Evolutionary conservation across 2,888 invertebrate genomes (phyloP).

Genomic region (Empis livida): DNA sequence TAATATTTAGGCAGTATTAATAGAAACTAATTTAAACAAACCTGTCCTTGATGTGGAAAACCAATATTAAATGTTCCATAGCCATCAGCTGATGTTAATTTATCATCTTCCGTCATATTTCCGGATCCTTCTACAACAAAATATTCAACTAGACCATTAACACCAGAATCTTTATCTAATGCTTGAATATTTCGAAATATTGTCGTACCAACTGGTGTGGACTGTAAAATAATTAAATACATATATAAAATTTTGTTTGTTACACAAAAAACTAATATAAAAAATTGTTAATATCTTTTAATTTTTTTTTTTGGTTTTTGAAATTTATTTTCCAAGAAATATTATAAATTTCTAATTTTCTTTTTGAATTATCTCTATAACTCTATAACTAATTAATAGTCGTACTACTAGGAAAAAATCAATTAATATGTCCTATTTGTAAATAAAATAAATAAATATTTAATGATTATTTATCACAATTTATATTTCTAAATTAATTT

Average conservation of each 20-base stretch:
- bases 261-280: too few relatives aligned
- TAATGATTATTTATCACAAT: background rate
- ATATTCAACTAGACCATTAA: constrained; percentile 79
- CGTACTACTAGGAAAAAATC: too few relatives aligned
- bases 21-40: constrained; percentile 15
- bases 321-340: too few relatives aligned
- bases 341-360: too few relatives aligned
- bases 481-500: background rate
- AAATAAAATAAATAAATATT: background rate
- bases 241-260: too few relatives aligned
- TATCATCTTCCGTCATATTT: constrained; percentile 40
- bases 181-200: constrained; percentile 72
- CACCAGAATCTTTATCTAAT: constrained; percentile 71
- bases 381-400: too few relatives aligned
- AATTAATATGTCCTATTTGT: constrained; percentile 1
- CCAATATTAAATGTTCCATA: constrained; percentile 74
- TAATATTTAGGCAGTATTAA: too few relatives aligned
- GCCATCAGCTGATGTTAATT: constrained; percentile 59
- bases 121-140: constrained; percentile 55
- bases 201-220: constrained; percentile 74
- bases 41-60: constrained; percentile 74
- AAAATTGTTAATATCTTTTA: too few relatives aligned
- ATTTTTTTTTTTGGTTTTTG: too few relatives aligned
- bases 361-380: too few relatives aligned
- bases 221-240: constrained; percentile 41